Evolutionary conservation across 2,113 vertebrate genomes (phyloP).

Genomic region (Melanostigma gelatinosum): DNA sequence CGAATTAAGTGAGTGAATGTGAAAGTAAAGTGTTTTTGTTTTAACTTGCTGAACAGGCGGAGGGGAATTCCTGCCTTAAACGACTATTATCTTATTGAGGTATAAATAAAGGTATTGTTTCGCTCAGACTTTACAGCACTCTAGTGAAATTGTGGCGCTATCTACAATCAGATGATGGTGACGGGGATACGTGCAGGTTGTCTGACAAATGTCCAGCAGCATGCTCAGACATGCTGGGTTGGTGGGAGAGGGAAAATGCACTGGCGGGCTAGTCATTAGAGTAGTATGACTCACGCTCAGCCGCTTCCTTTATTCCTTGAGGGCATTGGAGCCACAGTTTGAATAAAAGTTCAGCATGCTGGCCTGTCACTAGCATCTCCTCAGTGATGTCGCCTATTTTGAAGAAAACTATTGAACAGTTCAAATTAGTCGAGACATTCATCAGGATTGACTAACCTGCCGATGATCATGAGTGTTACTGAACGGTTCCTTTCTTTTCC

Average conservation of each 20-base stretch:
- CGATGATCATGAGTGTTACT: not conserved
- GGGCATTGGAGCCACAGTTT: constrained; percentile 8
- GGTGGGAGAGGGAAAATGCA: constrained; percentile 39
- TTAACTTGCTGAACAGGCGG: not conserved
- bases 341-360: not conserved
- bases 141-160: not conserved
- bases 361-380: constrained; percentile 11
- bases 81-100: not conserved
- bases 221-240: constrained; percentile 52
- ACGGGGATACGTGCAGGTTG: constrained; percentile 8
- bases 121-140: not conserved
- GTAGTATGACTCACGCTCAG: constrained; percentile 54
- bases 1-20: not conserved
- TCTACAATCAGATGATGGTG: not conserved
- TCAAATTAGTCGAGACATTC: not conserved
- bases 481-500: not conserved
- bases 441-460: constrained; percentile 3
- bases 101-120: not conserved
- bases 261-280: constrained; percentile 1
- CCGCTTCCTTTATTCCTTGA: constrained; percentile 29
- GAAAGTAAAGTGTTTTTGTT: not conserved
- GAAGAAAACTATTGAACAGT: not conserved
- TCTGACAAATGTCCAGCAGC: constrained; percentile 31
- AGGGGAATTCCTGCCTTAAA: constrained; percentile 10
- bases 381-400: not conserved